Evolutionary conservation across 2,113 vertebrate genomes (phyloP), one percentile per base, ranked within the genome.

Genomic region (Mustela lutreola): DNA sequence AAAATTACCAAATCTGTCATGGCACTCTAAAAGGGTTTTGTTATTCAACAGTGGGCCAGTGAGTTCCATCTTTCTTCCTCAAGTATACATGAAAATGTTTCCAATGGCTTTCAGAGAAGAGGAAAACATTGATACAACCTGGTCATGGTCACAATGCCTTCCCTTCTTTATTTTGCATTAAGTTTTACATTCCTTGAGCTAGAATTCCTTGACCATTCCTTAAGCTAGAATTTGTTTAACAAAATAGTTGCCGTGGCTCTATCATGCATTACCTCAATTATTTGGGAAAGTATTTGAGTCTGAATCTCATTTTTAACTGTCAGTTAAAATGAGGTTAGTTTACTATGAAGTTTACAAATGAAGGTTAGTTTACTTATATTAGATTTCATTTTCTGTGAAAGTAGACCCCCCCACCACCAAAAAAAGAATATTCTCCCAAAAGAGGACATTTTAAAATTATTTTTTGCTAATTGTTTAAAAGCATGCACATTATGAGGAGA

Each of bases 381-480:
- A 84, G 18, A 21, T 86, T 95, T 93, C 85, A 33, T 79, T 93
- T 97, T 75, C 86, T 97, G 14, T 88, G 39, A 93, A 96, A 84
- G 84, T 62, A 65, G 8, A 82, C 26, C 62, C 26, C 67, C 50
- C 33, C 33, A 70, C 65, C 67, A 70, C 33, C 33, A n/a, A 70
- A 70, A 83, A 79, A 71, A 82, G 70, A 79, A 21, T 84, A 39
- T 93, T 89, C 28, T 31, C 48, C 73, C 26, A 39, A 86, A 70
- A 79, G 36, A 93, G 42, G 42, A 86, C 60, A 53, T 94, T 91
- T 96, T 65, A 48, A 79, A 94, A 14, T 71, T 92, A 48, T 67
- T 85, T 85, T 97, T 90, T 92, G 60, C 85, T 53, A 86, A 76
- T 60, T 81, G 58, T 92, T 92, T 84, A 73, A 75, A 92, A 63